Conservation (phyloP, 2,113 vertebrate species). For the Myotis lucifugus region DNA sequence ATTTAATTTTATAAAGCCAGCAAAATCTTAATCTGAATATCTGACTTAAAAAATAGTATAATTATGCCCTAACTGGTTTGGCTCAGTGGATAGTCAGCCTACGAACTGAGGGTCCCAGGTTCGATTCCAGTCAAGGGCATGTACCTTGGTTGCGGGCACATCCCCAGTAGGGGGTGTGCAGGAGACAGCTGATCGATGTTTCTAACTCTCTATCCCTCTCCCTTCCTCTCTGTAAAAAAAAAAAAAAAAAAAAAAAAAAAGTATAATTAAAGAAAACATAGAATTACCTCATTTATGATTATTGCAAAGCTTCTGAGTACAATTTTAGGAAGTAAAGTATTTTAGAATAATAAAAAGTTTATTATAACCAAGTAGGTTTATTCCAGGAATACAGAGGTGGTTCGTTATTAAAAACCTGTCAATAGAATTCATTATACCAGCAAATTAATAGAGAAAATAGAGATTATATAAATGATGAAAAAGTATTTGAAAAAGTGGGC, state of each 20-base stretch:
- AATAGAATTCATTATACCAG: background rate
- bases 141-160: too few relatives aligned
- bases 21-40: constrained; percentile 15
- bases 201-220: too few relatives aligned
- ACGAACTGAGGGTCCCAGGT: too few relatives aligned
- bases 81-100: too few relatives aligned
- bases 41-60: background rate
- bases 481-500: background rate
- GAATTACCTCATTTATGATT: background rate
- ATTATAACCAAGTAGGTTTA: background rate
- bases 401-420: background rate
- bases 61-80: background rate
- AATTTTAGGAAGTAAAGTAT: background rate
- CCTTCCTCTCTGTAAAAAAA: too few relatives aligned
- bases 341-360: background rate
- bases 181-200: too few relatives aligned
- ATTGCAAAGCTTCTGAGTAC: background rate
- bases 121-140: too few relatives aligned
- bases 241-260: background rate
- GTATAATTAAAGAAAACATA: background rate
- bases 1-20: background rate
- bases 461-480: background rate
- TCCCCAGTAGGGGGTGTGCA: too few relatives aligned
- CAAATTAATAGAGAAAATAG: background rate
- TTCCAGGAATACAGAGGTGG: background rate